Evolutionary conservation across 2,888 invertebrate species (phyloP).

Genomic region (Apeira syringaria): DNA sequence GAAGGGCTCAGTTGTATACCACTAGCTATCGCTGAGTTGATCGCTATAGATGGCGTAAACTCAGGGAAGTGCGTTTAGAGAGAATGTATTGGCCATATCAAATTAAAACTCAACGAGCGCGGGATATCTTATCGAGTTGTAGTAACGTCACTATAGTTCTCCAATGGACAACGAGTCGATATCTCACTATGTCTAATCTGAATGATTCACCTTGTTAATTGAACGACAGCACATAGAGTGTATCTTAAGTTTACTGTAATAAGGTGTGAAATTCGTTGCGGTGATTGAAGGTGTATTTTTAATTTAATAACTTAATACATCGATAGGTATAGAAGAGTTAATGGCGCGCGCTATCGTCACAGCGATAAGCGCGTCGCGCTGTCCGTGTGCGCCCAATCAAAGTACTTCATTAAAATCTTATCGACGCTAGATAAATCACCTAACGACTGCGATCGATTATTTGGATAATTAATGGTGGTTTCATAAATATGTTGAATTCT

Average conservation of each 20-base stretch:
- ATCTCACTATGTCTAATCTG: constrained; percentile 81
- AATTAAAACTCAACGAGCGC: constrained; percentile 69
- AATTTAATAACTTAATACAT: constrained; percentile 81
- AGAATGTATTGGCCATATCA: constrained; percentile 66
- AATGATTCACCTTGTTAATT: constrained; percentile 81
- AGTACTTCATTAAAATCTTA: constrained; percentile 84
- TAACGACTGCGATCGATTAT: constrained; percentile 81
- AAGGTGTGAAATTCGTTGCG: constrained; percentile 45
- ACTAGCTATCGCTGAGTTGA: too few species aligned
- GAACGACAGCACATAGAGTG: constrained; percentile 43
- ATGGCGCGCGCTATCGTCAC: constrained; percentile 69
- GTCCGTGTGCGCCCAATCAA: constrained; percentile 80
- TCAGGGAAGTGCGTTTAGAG: too few species aligned
- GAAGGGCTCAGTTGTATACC: too few species aligned
- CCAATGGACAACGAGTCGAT: constrained; percentile 82
- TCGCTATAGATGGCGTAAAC: too few species aligned
- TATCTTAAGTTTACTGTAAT: constrained; percentile 23
- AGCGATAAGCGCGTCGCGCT: constrained; percentile 69
- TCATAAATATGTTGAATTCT: constrained; percentile 74
- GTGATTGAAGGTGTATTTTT: constrained; percentile 59
- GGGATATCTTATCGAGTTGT: constrained; percentile 78
- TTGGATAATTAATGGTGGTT: constrained; percentile 79
- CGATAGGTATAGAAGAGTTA: constrained; percentile 73
- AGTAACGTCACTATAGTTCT: constrained; percentile 80
- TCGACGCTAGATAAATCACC: constrained; percentile 82